phyloP scores from a whole-genome alignment of 2,797 vertebrate genomes.

The Chelmon rostratus region DNA sequence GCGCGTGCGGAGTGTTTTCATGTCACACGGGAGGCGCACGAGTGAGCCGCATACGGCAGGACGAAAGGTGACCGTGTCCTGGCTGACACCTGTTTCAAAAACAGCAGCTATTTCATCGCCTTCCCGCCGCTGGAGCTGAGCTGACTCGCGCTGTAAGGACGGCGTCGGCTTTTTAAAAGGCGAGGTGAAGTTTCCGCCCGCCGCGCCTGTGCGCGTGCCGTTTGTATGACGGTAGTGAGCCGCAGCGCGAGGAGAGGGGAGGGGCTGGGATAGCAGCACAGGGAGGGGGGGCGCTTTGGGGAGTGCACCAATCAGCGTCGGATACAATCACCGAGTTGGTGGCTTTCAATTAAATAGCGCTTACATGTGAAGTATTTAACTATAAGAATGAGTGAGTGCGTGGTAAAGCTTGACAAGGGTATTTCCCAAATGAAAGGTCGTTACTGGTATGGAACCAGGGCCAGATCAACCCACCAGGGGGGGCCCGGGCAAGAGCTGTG shows the following conservation, averaged over 20 bases:
- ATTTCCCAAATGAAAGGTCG: neutral
- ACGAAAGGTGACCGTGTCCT: constrained; percentile 49
- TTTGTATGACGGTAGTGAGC: constrained; percentile 36
- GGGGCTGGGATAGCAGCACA: constrained; percentile 43
- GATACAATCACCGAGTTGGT: constrained; percentile 5
- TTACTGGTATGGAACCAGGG: neutral
- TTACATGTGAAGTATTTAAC: neutral
- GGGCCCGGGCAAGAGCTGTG: neutral
- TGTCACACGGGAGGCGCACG: constrained; percentile 45
- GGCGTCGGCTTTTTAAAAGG: neutral
- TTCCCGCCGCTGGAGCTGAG: neutral
- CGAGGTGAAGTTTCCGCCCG: constrained; percentile 41
- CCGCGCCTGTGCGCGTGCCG: constrained; percentile 34
- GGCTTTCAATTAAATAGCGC: neutral
- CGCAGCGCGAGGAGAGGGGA: constrained; percentile 59
- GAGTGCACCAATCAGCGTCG: constrained; percentile 52
- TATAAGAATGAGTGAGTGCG: too few relatives aligned
- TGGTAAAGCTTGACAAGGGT: neutral
- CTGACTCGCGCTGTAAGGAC: neutral
- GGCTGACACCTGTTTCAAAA: constrained; percentile 46
- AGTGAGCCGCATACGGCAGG: constrained; percentile 48
- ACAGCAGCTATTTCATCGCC: constrained; percentile 1
- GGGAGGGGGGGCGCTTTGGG: constrained; percentile 57
- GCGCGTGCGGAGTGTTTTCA: constrained; percentile 64
- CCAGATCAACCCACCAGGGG: neutral